phyloP scores from a whole-genome alignment of 2,797 vertebrate genomes.

The Clarias platycephalus region DNA sequence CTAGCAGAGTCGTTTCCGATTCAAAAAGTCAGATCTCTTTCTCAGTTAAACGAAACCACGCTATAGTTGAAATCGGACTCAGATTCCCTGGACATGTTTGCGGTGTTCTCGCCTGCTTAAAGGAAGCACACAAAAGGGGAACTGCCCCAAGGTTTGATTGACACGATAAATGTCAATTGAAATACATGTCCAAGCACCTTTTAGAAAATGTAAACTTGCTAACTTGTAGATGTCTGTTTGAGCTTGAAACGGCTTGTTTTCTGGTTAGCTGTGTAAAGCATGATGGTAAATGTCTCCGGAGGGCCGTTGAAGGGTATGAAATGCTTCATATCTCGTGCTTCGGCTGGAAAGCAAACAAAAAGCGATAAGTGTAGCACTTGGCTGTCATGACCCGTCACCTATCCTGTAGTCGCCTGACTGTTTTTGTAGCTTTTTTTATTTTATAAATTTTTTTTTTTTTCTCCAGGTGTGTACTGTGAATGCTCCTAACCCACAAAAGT shows the following conservation, averaged over 20 bases:
- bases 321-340: neutral
- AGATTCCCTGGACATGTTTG: neutral
- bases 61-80: neutral
- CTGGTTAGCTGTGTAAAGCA: neutral
- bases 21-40: neutral
- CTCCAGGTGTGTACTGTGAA: neutral
- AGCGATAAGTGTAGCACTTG: neutral
- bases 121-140: neutral
- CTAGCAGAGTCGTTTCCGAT: neutral
- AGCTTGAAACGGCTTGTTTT: neutral
- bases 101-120: neutral
- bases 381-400: neutral
- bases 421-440: neutral
- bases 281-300: neutral
- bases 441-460: neutral
- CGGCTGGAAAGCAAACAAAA: neutral
- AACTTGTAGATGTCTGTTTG: neutral
- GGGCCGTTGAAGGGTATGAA: neutral
- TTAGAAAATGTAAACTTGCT: neutral
- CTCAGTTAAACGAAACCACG: neutral
- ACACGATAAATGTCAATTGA: too few relatives aligned
- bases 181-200: neutral
- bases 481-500: conserved; percentile 17
- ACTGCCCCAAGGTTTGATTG: neutral
- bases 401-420: neutral